Base-by-base conservation (phyloP, 2,113 vertebrate species). In the Corythaixoides concolor region DNA sequence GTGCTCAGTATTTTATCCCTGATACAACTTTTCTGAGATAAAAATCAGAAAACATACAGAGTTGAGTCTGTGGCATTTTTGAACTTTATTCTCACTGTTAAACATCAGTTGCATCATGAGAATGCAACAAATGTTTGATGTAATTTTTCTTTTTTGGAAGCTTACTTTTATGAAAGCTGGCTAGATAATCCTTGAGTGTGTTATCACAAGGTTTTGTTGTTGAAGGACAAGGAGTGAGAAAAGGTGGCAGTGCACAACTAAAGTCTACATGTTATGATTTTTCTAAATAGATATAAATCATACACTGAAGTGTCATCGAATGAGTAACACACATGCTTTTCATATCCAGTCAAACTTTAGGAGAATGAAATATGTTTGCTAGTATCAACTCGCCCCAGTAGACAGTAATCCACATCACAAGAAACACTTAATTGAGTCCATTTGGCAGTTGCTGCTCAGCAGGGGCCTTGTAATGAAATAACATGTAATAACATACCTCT, bases 401-500 rank as follows among this genome's bases (percentile, higher is more conserved):
- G 91, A 94, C 86, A 97, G 81, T 82, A 93, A 88, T 76, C 89
- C 72, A 88, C 63, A 88, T 91, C 89, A 85, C 62, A 96, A 90
- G 96, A 91, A 97, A 94, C 80, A 80, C 78, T 96, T 95, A 95
- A 96, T 94, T 97, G 95, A 96, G 80, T 89, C 93, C 93, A 89
- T 87, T 97, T 96, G 95, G 82, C 79, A 85, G 68, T 94, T 84
- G 94, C 64, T 78, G 70, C 89, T 95, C 91, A 95, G 84, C 70
- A 90, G 85, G 92, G 94, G 81, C 87, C 95, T 93, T 94, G 64
- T 97, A 95, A 97, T 89, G 80, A 97, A 97, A 97, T 95, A 95
- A 96, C 85, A 75, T 94, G 83, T 94, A 97, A 97, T 96, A 96
- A 96, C 85, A 92, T 85, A 90, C 75, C 60, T 91, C 89, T 81